These are phyloP conservation scores for Panorpa germanica DNA, from an alignment of 2,888 invertebrate genomes.

Conservation along the genomic window DNA sequence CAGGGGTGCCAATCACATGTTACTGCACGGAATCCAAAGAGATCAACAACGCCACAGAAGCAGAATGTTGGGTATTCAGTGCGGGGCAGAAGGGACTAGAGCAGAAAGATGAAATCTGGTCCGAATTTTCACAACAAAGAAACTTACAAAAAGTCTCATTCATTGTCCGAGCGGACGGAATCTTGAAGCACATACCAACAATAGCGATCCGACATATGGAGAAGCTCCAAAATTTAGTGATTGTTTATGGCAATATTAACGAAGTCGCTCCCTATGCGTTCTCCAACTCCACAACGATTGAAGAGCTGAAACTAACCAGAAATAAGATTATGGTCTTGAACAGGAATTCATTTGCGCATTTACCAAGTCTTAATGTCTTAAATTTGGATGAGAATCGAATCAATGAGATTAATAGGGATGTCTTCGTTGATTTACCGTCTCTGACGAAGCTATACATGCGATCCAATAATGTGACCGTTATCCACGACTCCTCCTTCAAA, in stretches of 20 bases:
- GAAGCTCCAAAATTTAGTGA: constrained; percentile 43
- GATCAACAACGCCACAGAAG: constrained; percentile 54
- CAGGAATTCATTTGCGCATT: constrained; percentile 50
- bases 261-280: constrained; percentile 53
- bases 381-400: constrained; percentile 61
- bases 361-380: constrained; percentile 46
- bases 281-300: constrained; percentile 48
- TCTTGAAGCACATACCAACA: constrained; percentile 50
- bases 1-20: no score
- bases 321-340: constrained; percentile 50
- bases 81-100: constrained; percentile 44
- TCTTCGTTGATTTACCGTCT: constrained; percentile 53
- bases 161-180: constrained; percentile 47
- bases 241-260: constrained; percentile 53
- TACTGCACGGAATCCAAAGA: no score
- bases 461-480: constrained; percentile 65
- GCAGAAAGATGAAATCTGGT: constrained; percentile 53
- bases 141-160: constrained; percentile 50
- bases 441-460: constrained; percentile 60
- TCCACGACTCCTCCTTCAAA: constrained; percentile 70
- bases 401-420: constrained; percentile 48
- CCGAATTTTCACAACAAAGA: constrained; percentile 51
- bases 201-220: constrained; percentile 45
- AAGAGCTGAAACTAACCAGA: constrained; percentile 43
- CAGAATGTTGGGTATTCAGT: constrained; percentile 64